Evolutionary conservation across 2,113 vertebrate species (phyloP), one percentile per base, ranked within the genome.

Genomic region (Hepsetus odoe): DNA sequence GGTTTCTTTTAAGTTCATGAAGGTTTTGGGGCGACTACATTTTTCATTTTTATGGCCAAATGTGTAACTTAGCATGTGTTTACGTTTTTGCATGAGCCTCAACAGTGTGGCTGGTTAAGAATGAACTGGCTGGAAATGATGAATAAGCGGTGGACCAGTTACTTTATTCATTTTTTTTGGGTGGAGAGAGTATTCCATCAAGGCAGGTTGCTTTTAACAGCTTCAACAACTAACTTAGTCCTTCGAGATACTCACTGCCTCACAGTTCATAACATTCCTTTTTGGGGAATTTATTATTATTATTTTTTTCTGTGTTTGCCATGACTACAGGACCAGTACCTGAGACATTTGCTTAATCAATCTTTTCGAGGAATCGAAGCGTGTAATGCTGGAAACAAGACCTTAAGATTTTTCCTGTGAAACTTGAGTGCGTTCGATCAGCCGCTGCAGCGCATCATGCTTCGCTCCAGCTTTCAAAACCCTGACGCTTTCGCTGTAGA

Each of bases 351-450:
- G 65, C 72, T 77, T 75, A 66, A 80, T 11, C 38, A 20, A 2
- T 6, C 22, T n/a, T 61, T 53, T 71, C 20, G 9, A 46, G 62
- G 59, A 82, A 69, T 16, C 2, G 0, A 80, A 62, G 59, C 16
- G 46, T 20, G 28, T 76, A 59, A 6, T 72, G 42, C 24, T 64
- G 56, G 59, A 86, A 77, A 76, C 53, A 74, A 80, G 77, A 85
- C 80, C 83, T 84, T 83, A 71, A 76, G 33, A 20, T 16, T 66
- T 38, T 80, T 89, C 88, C 90, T 90, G 88, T 89, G 67, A 90
- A 89, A 90, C 89, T 90, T 91, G 88, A 91, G 59, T n/a, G 58
- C 80, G 81, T 83, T 62, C 33, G 75, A 59, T 40, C 61, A 62
- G 62, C 67, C 73, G 76, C 77, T 86, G 69, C 44, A 86, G 80